Conservation (phyloP, 1,140 invertebrate species). For the Dufourea novaeangliae region DNA sequence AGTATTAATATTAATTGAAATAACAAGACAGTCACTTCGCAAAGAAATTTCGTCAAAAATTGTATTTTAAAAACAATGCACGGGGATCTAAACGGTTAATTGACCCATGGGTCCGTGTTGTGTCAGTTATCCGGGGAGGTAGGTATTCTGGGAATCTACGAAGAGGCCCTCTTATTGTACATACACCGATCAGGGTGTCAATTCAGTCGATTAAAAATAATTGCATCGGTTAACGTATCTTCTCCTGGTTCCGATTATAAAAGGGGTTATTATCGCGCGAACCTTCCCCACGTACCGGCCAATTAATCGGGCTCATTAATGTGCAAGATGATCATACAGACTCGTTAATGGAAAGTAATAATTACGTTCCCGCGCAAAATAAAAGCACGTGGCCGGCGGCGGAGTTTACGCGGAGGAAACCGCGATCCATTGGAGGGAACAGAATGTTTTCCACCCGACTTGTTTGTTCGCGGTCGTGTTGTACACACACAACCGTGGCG, state of each 20-base stretch:
- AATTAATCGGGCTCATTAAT: conserved; percentile 34
- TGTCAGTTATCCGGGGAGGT: no score
- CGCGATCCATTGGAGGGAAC: no score
- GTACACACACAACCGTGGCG: no score
- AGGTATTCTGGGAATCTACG: no score
- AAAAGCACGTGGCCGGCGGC: conserved; percentile 6
- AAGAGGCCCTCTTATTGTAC: no score
- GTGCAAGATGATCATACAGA: not conserved
- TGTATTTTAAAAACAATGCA: no score
- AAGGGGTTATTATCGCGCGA: not conserved
- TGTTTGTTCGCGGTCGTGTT: not conserved
- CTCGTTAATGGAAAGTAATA: not conserved
- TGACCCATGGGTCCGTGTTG: no score
- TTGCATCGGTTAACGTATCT: not conserved
- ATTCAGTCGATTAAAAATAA: conserved; percentile 23
- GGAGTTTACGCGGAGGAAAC: not conserved
- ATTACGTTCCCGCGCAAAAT: not conserved
- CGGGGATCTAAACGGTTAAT: no score
- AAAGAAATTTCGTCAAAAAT: no score
- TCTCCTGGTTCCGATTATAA: not conserved
- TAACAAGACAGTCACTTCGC: no score
- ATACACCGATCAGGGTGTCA: no score
- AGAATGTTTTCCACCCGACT: not conserved
- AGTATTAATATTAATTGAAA: no score
- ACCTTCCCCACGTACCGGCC: not conserved